Evolutionary conservation across 2,113 vertebrate species (phyloP).

Genomic region (Mobula hypostoma): DNA sequence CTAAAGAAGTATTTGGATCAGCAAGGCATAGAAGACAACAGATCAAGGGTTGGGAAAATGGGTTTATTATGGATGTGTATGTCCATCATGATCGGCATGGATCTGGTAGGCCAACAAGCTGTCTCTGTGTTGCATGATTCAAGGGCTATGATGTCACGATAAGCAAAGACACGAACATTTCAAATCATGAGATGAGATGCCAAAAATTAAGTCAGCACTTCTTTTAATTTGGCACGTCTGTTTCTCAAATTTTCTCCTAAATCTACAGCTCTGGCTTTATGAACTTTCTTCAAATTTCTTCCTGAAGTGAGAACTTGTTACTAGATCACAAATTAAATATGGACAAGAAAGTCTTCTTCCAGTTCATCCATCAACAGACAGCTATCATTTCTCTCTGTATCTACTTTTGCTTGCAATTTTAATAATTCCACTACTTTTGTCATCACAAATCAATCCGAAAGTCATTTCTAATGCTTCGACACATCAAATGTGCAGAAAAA

Average conservation of each 20-base stretch:
- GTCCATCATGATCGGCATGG: background rate
- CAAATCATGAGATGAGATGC: background rate
- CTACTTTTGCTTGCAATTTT: background rate
- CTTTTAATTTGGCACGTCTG: background rate
- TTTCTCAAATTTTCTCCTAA: background rate
- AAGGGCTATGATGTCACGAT: background rate
- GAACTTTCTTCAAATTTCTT: background rate
- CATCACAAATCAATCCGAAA: background rate
- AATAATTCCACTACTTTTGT: background rate
- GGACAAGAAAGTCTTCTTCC: background rate
- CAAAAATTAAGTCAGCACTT: background rate
- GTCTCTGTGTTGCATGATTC: no score
- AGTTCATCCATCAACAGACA: conserved; percentile 16
- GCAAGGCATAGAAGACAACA: no score
- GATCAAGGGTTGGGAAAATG: no score
- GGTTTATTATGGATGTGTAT: no score
- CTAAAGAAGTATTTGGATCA: no score
- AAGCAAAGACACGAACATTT: background rate
- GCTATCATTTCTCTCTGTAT: background rate
- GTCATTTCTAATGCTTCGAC: background rate
- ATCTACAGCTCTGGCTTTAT: background rate
- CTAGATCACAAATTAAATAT: conserved; percentile 16
- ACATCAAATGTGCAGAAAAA: background rate
- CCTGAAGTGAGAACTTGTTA: background rate
- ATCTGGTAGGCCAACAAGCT: no score